Base-by-base conservation (phyloP, 2,113 vertebrate species). In the Anolis carolinensis region DNA sequence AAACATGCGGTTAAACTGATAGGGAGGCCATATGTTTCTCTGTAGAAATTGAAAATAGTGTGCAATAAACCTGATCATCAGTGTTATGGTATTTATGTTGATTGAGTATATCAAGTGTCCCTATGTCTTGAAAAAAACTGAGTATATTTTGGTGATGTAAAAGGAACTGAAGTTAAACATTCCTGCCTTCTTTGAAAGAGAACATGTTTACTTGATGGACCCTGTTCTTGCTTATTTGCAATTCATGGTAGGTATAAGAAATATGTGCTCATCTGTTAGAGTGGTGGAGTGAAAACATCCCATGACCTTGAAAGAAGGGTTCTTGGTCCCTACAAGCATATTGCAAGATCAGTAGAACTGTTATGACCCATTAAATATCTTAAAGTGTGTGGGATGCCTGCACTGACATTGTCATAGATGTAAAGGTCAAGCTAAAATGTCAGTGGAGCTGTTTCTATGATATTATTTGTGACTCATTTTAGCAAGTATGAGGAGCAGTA, bases 401-500 rank as follows among this genome's bases (percentile, higher is more conserved):
- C 59, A 44, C 86, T 91, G 93, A 83, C 76, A 86, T 88, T 11
- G 27, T 83, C 88, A 86, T 14, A 27, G 52, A 88, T 91, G 85
- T 92, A 89, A 93, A 94, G 55, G 20, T 88, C 91, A 90, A 91
- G 55, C 85, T 59, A 90, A 94, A 95, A 94, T 92, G 62, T 86
- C 89, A 88, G 4, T 79, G 11, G 72, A 89, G 52, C 88, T 94
- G 74, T 90, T 92, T 72, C 2, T 32, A 0, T 93, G 50, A 87
- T 89, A 88, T 91, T 67, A 82, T 93, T 93, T 94, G 39, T 30
- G 2, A 73, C 62, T 85, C 9, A 88, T n/a, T 32, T 86, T 91
- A 78, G 88, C 89, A 81, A 0, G 9, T 75, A 18, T 59, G 52
- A 85, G 85, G 84, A 92, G 86, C 84, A 77, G 71, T 89, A 65